Percentiles rank a stretch among this genome's conserved stretches.
Conservation (phyloP, 2,113 vertebrate genomes). For the Tragelaphus buxtoni region DNA sequence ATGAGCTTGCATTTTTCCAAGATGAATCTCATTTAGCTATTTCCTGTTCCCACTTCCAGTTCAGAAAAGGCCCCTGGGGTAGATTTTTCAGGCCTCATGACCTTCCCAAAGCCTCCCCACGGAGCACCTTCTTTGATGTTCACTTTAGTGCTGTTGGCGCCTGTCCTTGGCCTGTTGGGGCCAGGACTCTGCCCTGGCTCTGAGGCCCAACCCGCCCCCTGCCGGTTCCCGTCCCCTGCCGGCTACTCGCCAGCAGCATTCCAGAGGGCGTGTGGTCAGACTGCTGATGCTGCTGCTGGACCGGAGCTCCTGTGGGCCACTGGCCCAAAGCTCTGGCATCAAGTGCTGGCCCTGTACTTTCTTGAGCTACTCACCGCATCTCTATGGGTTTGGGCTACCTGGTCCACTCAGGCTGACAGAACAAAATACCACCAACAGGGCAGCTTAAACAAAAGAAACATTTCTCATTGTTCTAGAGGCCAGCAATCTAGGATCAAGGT, state of each 20-base stretch:
- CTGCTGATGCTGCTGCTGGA: background rate
- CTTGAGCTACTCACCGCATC: background rate
- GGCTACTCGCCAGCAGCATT: background rate
- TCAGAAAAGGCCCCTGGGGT: background rate
- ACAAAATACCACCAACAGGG: background rate
- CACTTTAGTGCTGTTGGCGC: background rate
- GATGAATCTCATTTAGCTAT: background rate
- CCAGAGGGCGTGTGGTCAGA: background rate
- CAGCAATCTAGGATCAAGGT: background rate
- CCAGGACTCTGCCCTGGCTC: background rate
- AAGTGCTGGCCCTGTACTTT: background rate
- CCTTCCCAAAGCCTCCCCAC: background rate
- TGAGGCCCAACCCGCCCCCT: background rate
- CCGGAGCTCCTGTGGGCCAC: background rate
- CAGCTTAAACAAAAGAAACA: background rate
- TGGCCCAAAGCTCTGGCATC: background rate
- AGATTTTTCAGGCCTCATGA: background rate
- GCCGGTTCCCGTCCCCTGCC: background rate
- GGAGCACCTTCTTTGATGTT: background rate
- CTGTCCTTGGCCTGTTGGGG: background rate
- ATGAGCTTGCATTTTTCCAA: constrained; percentile 41
- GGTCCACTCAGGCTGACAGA: background rate
- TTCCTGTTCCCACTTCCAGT: constrained; percentile 10
- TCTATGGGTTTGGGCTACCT: background rate
- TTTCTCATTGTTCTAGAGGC: background rate